These are phyloP conservation scores for Caenorhabditis auriculariae DNA, from an alignment of 2,888 invertebrate species.

Conservation along the genomic window DNA sequence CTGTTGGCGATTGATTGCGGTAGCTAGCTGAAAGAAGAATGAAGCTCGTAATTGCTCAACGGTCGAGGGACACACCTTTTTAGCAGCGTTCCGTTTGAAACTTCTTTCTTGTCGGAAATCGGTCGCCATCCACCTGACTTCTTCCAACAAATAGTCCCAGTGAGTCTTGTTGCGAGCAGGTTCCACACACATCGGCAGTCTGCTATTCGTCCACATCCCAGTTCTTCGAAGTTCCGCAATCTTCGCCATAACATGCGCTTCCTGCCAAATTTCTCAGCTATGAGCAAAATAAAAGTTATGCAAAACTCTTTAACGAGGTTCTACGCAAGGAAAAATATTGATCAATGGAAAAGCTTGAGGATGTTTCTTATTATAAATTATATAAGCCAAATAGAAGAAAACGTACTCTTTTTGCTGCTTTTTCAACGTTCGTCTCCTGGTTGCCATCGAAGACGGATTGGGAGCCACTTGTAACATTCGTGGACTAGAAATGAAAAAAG, in stretches of 20 bases:
- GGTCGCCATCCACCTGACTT: slow-evolving; percentile 93
- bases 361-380: no score
- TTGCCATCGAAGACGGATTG: slow-evolving; percentile 7
- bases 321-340: neutral
- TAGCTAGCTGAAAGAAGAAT: slow-evolving; percentile 10
- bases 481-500: no score
- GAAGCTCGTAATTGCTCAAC: no score
- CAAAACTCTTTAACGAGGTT: neutral
- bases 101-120: slow-evolving; percentile 97
- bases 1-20: slow-evolving; percentile 29
- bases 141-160: slow-evolving; percentile 97
- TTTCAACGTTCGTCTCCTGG: slow-evolving; percentile 27
- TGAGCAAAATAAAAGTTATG: neutral
- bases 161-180: slow-evolving; percentile 87
- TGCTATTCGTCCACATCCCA: slow-evolving; percentile 82
- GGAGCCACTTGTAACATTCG: slow-evolving; percentile 1
- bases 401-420: slow-evolving; percentile 30
- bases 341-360: no score
- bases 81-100: slow-evolving; percentile 78
- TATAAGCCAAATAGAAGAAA: slow-evolving; percentile 2
- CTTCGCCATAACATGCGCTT: slow-evolving; percentile 89
- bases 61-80: slow-evolving; percentile 36
- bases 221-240: slow-evolving; percentile 88
- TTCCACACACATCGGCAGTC: slow-evolving; percentile 74
- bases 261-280: slow-evolving; percentile 66